Evolutionary conservation across 1,140 invertebrate genomes (phyloP).

Genomic region (Cheumatopsyche charites): DNA sequence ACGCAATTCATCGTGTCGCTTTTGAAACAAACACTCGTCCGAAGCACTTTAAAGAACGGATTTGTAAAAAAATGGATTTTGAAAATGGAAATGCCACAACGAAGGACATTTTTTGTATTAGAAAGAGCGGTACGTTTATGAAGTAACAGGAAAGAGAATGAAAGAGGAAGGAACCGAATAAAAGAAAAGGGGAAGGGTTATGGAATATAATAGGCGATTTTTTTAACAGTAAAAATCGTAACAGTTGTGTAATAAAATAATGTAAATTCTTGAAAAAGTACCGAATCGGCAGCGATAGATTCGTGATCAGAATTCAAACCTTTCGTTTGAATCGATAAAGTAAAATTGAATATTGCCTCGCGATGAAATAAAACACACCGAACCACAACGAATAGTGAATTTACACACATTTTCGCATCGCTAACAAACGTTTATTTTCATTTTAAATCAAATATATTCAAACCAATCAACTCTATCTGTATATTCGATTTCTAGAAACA

Average conservation of each 20-base stretch:
- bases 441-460: no score
- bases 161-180: conserved; percentile 20
- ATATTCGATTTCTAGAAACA: no score
- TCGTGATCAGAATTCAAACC: not conserved
- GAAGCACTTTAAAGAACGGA: no score
- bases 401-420: no score
- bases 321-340: no score
- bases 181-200: conserved; percentile 13
- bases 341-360: no score
- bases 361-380: no score
- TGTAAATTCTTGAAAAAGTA: not conserved
- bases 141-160: conserved; percentile 24
- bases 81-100: conserved; percentile 13
- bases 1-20: no score
- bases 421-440: no score
- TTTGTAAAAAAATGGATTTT: conserved; percentile 5
- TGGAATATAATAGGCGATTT: conserved; percentile 17
- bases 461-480: no score
- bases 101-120: conserved; percentile 8
- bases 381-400: no score
- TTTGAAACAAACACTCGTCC: no score
- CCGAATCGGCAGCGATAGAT: conserved; percentile 4
- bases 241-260: not conserved
- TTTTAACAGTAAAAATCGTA: conserved; percentile 13
- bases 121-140: conserved; percentile 17